These are phyloP conservation scores for Edolisoma coerulescens DNA, from an alignment of 2,113 vertebrate genomes.

Conservation along the genomic window DNA sequence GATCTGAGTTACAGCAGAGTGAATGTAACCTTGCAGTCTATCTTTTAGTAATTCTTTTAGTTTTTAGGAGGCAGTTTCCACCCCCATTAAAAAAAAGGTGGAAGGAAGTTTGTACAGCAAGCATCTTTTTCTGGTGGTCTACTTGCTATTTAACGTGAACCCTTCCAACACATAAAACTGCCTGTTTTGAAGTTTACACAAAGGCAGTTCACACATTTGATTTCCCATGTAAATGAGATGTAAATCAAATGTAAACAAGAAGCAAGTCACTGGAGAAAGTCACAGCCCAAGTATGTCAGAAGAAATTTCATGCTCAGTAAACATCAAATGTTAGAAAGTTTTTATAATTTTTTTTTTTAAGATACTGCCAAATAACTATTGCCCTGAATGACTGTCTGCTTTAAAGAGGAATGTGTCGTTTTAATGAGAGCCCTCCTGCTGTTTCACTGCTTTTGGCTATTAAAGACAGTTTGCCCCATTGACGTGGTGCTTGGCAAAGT, in stretches of 20 bases:
- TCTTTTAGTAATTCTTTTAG: neutral
- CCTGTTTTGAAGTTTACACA: neutral
- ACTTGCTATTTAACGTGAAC: neutral
- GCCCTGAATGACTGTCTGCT: neutral
- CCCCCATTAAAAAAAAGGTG: neutral
- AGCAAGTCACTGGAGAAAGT: constrained; percentile 1
- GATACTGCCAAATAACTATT: neutral
- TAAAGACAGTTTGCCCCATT: constrained; percentile 43
- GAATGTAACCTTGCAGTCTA: neutral
- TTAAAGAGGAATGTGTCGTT: neutral
- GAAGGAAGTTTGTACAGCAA: neutral
- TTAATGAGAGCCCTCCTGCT: constrained; percentile 35
- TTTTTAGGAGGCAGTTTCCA: neutral
- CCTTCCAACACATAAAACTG: neutral
- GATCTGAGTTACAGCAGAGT: neutral
- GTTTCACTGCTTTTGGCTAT: constrained; percentile 23
- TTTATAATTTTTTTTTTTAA: neutral
- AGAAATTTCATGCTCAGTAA: constrained; percentile 13
- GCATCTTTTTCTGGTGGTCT: neutral
- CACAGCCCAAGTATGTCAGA: neutral
- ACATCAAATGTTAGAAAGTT: constrained; percentile 20
- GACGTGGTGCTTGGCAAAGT: neutral
- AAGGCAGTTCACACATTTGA: neutral
- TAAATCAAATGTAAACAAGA: neutral
- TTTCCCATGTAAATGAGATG: neutral